Base-by-base conservation (phyloP, 1,140 invertebrate genomes). In the Caerostris extrusa region DNA sequence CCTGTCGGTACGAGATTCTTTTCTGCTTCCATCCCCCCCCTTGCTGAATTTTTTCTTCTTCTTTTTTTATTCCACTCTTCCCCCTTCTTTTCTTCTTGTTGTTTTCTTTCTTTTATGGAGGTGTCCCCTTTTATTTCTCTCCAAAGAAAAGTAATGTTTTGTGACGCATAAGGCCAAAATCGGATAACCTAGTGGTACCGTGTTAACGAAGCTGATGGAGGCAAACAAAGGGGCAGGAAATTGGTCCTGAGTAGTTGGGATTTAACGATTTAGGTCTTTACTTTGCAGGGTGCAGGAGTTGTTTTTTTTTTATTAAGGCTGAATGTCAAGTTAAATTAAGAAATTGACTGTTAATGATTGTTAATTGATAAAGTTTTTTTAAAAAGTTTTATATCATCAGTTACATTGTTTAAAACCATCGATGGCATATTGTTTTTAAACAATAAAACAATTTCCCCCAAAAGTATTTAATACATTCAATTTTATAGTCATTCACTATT, bases 1-100 rank as follows among this genome's bases (percentile, higher is more conserved):
- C 91, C 91, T 93, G 91, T 93, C 91, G 90, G 67, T n/a, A 85
- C 19, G 83, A 87, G 90, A 91, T 91, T 91, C 90, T 71, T 64
- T 88, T 64, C 58, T 64, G 14, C 17, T 53, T 53, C 53, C 53
- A 53, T 50, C 61, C 50, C 53, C 6, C 7, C 0, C 17, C 14
- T 14, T 7, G 0, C 7, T 17, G 5, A 61, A 55, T 7, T 17
- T 17, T n/a, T 6, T 58, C 57, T 19, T 56, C 50, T 90, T 77
- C 5, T 90, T 53, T 17, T 61, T 19, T 19, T 58, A 61, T 34
- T 58, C 34, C 57, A 34, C 34, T 34, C 34, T 34, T 2, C 34
- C 17, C 0, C 7, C 8, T 56, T 7, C 7, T 17, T n/a, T 6
- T 58, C 57, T 19, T 56, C 50, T 90, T 77, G 14, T 90, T 53